Percentiles rank a stretch among this genome's conserved stretches.
phyloP scores from a whole-genome alignment of 2,888 invertebrate genomes.

The Nowickia ferox region DNA sequence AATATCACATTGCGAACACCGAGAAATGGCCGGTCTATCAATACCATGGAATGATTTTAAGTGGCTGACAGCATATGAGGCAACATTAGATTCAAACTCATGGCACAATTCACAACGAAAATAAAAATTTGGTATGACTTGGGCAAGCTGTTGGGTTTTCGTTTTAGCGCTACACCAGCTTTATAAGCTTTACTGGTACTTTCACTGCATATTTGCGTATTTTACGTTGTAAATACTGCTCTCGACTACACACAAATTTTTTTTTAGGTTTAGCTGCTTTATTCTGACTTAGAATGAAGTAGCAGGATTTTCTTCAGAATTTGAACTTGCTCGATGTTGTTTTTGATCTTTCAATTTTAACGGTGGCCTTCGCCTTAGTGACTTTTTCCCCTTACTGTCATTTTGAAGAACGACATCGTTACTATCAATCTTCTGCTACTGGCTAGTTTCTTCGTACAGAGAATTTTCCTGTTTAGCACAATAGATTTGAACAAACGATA shows the following conservation, averaged over 20 bases:
- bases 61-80: conserved; percentile 64
- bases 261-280: conserved; percentile 66
- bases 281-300: conserved; percentile 60
- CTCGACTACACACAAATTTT: conserved; percentile 56
- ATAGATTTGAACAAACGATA: no score
- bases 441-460: no score
- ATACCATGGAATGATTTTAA: conserved; percentile 61
- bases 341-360: conserved; percentile 35
- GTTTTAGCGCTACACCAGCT: conserved; percentile 65
- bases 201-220: conserved; percentile 67
- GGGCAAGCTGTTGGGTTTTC: conserved; percentile 65
- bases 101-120: conserved; percentile 67
- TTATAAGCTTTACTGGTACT: conserved; percentile 63
- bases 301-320: conserved; percentile 28
- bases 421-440: not conserved
- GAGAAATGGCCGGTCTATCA: conserved; percentile 66
- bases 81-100: conserved; percentile 69
- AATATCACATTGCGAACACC: conserved; percentile 59
- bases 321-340: not conserved
- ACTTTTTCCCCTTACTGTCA: conserved; percentile 31
- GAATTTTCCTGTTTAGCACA: no score
- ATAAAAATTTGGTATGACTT: conserved; percentile 70
- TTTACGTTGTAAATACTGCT: conserved; percentile 70
- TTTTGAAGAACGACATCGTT: not conserved
- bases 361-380: conserved; percentile 13